A percentile compares a stretch with the other conserved stretches of the same genome.
phyloP scores from a whole-genome alignment of 2,797 vertebrate genomes.

The Peromyscus eremicus region DNA sequence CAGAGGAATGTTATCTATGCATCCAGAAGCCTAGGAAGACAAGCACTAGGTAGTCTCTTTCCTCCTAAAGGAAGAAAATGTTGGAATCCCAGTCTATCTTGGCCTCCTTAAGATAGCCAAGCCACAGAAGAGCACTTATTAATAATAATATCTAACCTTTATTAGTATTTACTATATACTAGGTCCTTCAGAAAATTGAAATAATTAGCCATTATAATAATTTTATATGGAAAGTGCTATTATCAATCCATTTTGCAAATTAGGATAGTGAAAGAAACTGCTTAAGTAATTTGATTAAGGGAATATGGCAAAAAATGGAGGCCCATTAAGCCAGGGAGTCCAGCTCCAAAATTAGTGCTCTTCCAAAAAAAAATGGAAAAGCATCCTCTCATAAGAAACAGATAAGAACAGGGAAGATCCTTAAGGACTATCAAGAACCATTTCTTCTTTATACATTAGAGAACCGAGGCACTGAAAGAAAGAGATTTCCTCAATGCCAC shows the following conservation, averaged over 20 bases:
- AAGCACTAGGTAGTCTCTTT: neutral
- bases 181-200: conserved; percentile 50
- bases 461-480: neutral
- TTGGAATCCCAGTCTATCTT: neutral
- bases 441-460: conserved; percentile 9
- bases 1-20: neutral
- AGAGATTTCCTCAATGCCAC: neutral
- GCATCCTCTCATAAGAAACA: neutral
- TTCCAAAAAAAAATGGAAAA: conserved; percentile 32
- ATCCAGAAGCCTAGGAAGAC: neutral
- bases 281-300: conserved; percentile 18
- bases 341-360: neutral
- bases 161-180: conserved; percentile 27
- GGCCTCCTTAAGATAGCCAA: neutral
- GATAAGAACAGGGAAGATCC: neutral
- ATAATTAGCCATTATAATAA: conserved; percentile 1
- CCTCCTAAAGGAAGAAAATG: conserved; percentile 15
- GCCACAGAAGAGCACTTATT: neutral
- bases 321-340: neutral
- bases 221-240: conserved; percentile 8
- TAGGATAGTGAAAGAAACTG: conserved; percentile 24
- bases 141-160: conserved; percentile 36
- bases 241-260: conserved; percentile 37
- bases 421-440: neutral
- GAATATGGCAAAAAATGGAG: neutral